Evolutionary conservation across 2,113 vertebrate species (phyloP).

Genomic region (Pelodiscus sinensis): DNA sequence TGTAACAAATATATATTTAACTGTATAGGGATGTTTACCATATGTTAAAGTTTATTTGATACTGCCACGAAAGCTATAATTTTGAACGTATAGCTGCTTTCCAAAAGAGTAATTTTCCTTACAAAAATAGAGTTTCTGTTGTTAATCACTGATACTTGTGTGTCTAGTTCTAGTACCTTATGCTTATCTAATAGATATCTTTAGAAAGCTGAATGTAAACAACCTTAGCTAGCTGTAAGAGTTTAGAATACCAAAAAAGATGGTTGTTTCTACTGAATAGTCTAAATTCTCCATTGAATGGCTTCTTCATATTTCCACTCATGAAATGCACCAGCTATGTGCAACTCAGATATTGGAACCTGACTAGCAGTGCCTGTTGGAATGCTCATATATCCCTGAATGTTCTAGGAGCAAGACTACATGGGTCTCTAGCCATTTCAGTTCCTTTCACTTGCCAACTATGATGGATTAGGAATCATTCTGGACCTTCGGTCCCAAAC

Average conservation of each 20-base stretch:
- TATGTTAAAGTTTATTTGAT: not conserved
- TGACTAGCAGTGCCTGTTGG: not conserved
- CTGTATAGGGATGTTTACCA: not conserved
- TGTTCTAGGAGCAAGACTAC: not conserved
- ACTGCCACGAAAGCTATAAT: not conserved
- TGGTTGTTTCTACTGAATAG: not conserved
- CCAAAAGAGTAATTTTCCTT: not conserved
- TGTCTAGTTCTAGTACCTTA: not conserved
- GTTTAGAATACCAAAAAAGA: not conserved
- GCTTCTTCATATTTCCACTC: not conserved
- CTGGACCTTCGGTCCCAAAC: too few relatives aligned
- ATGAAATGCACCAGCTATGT: not conserved
- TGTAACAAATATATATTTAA: too few relatives aligned
- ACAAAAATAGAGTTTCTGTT: not conserved
- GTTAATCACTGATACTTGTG: not conserved
- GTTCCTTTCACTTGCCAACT: not conserved
- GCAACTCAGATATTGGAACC: not conserved
- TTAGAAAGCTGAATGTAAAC: not conserved
- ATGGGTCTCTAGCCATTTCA: not conserved
- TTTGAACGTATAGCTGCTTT: not conserved
- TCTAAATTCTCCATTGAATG: not conserved
- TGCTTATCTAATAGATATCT: not conserved
- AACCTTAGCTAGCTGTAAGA: not conserved
- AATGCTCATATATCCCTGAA: not conserved
- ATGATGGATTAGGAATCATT: too few relatives aligned